Evolutionary conservation across 2,113 vertebrate species (phyloP).

Genomic region (Rynchops niger): DNA sequence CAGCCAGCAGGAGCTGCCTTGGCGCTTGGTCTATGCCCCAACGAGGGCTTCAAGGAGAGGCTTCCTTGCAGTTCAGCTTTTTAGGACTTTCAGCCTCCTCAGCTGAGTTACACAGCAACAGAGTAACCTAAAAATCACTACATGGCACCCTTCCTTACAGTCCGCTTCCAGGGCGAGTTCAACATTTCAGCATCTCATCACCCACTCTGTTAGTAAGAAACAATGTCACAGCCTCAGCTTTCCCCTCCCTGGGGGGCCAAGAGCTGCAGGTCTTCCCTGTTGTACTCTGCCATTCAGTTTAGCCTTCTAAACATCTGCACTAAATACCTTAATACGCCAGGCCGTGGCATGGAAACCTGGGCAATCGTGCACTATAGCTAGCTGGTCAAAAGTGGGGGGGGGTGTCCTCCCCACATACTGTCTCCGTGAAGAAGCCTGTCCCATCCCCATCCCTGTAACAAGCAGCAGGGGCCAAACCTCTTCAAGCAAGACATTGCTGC

Average conservation of each 20-base stretch:
- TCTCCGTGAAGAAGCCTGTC: not conserved
- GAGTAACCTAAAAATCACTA: not conserved
- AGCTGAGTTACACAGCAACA: fast-evolving
- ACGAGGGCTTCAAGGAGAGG: fast-evolving
- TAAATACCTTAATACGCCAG: not conserved
- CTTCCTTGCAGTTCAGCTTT: not conserved
- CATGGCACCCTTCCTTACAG: fast-evolving
- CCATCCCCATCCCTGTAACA: too few species aligned
- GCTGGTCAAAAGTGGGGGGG: not conserved
- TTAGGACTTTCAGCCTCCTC: not conserved
- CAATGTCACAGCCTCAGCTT: not conserved
- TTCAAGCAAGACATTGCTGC: not conserved
- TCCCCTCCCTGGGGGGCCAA: not conserved
- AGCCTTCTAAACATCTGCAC: not conserved
- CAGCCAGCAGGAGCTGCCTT: not conserved
- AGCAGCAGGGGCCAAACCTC: not conserved
- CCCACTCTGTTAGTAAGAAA: not conserved
- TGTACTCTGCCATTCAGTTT: not conserved
- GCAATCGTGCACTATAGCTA: fast-evolving
- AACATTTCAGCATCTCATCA: not conserved
- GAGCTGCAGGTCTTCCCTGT: not conserved
- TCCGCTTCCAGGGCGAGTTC: not conserved
- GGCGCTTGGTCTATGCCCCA: fast-evolving
- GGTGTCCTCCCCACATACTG: not conserved
- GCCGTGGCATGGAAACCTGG: not conserved